Evolutionary conservation across 35 echinoderm and acorn worm species (phyloP).

Genomic region (Antedon bifida): DNA sequence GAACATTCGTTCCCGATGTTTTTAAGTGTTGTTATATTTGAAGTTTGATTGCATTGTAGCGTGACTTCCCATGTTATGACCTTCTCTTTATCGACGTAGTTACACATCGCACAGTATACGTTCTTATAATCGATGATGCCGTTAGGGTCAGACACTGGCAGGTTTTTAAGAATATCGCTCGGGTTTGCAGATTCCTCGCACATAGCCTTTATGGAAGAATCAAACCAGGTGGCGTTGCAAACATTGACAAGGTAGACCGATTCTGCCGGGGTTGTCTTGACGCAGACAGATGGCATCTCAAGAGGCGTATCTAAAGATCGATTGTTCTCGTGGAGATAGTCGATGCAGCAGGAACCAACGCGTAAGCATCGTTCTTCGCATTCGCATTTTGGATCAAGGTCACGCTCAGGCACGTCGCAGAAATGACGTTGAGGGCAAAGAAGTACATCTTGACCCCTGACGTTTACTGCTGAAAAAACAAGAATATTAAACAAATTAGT

Average conservation of each 20-base stretch:
- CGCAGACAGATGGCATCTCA: neutral
- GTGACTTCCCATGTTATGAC: neutral
- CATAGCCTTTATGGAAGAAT: neutral
- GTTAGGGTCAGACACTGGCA: neutral
- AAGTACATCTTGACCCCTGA: neutral
- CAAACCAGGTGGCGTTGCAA: neutral
- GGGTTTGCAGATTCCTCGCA: neutral
- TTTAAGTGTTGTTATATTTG: neutral
- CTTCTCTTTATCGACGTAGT: neutral
- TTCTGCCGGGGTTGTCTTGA: neutral
- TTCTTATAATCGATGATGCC: neutral
- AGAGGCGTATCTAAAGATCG: neutral
- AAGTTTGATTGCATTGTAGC: neutral
- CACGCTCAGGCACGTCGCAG: neutral
- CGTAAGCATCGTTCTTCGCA: neutral
- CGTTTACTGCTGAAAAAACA: neutral
- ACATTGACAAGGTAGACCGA: neutral
- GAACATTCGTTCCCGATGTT: neutral
- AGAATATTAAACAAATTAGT: too few relatives aligned
- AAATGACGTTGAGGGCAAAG: neutral
- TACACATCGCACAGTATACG: neutral
- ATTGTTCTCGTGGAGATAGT: neutral
- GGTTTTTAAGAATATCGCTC: neutral
- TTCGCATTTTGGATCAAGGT: neutral
- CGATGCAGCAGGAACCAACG: neutral